Conservation (phyloP, 2,888 invertebrate species). For the Coelinius sp. region DNA sequence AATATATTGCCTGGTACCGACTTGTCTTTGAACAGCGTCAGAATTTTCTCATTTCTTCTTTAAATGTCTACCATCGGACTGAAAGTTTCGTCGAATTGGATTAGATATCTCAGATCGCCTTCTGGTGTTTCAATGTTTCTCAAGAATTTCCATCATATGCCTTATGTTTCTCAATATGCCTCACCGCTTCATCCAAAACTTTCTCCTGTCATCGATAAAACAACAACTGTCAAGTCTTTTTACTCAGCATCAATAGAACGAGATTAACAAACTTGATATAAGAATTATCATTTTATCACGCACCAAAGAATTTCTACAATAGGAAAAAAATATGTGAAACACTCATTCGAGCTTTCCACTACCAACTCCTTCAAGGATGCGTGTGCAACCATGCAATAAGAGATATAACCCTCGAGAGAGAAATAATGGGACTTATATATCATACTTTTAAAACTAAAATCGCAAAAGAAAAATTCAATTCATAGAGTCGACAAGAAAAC, state of each 20-base stretch:
- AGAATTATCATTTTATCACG: not conserved
- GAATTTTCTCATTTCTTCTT: not conserved
- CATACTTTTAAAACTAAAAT: not conserved
- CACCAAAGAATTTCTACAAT: not conserved
- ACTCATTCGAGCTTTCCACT: not conserved
- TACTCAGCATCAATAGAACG: not conserved
- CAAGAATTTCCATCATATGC: not conserved
- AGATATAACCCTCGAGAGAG: conserved; percentile 1
- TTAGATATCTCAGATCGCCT: not conserved
- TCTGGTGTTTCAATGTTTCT: not conserved
- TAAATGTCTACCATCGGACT: not conserved
- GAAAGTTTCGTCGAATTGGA: not conserved
- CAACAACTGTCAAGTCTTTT: too few relatives aligned
- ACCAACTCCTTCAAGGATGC: not conserved
- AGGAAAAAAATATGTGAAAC: too few relatives aligned
- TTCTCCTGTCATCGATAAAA: too few relatives aligned
- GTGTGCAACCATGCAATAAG: conserved; percentile 3
- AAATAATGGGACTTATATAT: conserved; percentile 13
- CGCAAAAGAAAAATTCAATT: not conserved
- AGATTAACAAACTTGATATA: not conserved
- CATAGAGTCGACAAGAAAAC: not conserved
- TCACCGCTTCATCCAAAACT: not conserved
- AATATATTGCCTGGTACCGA: not conserved
- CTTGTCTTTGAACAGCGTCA: not conserved
- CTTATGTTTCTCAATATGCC: not conserved